Base-by-base conservation (phyloP, 2,888 invertebrate genomes). In the Hipparchia sbordonii region DNA sequence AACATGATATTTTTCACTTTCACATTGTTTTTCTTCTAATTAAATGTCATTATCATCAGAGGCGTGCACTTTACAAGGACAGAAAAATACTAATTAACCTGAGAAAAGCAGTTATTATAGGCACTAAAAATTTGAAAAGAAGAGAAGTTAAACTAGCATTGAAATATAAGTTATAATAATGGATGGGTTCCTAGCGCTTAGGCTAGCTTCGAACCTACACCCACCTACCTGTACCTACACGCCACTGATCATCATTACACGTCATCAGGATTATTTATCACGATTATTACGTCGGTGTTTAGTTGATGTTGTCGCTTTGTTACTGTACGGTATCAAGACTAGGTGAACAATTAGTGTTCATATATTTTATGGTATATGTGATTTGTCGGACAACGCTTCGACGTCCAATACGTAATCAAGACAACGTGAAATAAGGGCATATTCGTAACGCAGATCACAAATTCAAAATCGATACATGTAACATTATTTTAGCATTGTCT, bases 301-400 rank as follows among this genome's bases (percentile, higher is more conserved):
- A 92, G 92, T 93, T 91, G 89, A 85, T 91, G 92, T 92, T 90
- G 91, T 91, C 82, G 91, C 91, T 91, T 91, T 82, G 81, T 84
- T 83, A 85, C 81, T 87, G 85, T 88, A 82, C 83, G 80, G 84
- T 88, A 86, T 88, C 87, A 33, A 80, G 81, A 84, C 81, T 91
- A 90, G 87, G 83, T 85, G 85, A 84, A 80, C 86, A 84, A 83
- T 80, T 89, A 89, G 90, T 87, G 83, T 85, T 84, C 82, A 82
- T 87, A 85, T 82, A 23, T 23, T 23, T 23, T 23, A 84, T 81
- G 82, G 81, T 82, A 79, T 85, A 82, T 81, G 63, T 85, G 81
- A 83, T 81, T 81, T 74, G 82, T 84, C 81, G 81, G 79, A 79
- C 77, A 77, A 73, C 73, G 67, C 74, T 80, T 83, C 81, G 83